These are phyloP conservation scores for Myanophis thanlyinensis DNA, from an alignment of 2,113 vertebrate species.

Conservation along the genomic window DNA sequence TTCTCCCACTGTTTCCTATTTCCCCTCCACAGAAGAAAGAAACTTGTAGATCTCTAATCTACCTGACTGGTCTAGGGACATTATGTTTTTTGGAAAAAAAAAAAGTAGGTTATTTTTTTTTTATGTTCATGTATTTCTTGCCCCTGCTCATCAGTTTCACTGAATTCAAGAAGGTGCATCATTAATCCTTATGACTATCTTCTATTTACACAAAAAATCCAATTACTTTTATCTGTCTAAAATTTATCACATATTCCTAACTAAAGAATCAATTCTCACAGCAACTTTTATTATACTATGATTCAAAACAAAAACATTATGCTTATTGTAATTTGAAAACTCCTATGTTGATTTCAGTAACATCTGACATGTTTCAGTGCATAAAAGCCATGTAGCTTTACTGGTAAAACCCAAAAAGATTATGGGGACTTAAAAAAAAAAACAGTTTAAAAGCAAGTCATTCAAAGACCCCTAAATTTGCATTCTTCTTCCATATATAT, in stretches of 20 bases:
- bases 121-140: background rate
- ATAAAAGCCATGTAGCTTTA: background rate
- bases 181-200: background rate
- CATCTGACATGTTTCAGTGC: background rate
- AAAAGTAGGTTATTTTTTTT: background rate
- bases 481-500: background rate
- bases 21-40: background rate
- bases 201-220: background rate
- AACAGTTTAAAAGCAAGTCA: background rate
- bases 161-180: background rate
- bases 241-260: background rate
- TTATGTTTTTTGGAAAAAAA: background rate
- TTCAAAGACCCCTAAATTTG: background rate
- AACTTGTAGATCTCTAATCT: background rate
- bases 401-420: background rate
- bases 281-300: background rate
- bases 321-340: background rate
- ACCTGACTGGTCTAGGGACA: background rate
- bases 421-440: background rate
- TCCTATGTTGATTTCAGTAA: background rate
- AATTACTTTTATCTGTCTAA: background rate
- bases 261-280: background rate
- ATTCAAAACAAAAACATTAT: background rate
- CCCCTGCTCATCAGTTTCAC: background rate
- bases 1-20: background rate